Conservation (phyloP, 1,140 invertebrate genomes). For the Dendrolimus kikuchii region DNA sequence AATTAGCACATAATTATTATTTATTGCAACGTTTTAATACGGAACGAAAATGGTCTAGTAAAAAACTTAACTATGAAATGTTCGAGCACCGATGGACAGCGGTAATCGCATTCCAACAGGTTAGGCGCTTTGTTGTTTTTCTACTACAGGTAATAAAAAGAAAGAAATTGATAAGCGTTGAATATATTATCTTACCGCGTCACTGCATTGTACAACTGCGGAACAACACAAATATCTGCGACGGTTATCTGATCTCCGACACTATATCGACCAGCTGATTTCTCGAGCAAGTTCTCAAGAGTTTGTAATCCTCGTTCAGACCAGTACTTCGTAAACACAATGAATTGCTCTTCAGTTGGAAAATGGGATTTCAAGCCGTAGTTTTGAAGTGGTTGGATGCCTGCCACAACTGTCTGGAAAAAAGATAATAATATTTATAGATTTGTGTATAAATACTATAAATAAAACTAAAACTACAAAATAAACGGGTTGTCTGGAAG, state of each 20-base stretch:
- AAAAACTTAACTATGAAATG: too few species aligned
- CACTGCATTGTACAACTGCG: slow-evolving; percentile 91
- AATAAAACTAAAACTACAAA: too few species aligned
- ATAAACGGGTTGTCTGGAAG: too few species aligned
- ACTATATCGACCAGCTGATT: slow-evolving; percentile 90
- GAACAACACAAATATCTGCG: slow-evolving; percentile 94
- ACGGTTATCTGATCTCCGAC: slow-evolving; percentile 93
- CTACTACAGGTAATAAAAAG: too few species aligned
- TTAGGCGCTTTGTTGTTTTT: too few species aligned
- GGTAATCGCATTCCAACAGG: too few species aligned
- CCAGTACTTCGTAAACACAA: slow-evolving; percentile 87
- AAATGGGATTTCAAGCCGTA: slow-evolving; percentile 83
- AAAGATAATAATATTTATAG: slow-evolving; percentile 49
- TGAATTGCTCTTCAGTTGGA: slow-evolving; percentile 81
- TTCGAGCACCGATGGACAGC: too few species aligned
- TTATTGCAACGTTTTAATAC: too few species aligned
- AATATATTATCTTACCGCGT: slow-evolving; percentile 47
- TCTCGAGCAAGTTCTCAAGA: slow-evolving; percentile 88
- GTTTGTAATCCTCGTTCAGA: slow-evolving; percentile 89
- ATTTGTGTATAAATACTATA: too few species aligned
- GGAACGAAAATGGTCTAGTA: too few species aligned
- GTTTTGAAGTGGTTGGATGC: slow-evolving; percentile 97
- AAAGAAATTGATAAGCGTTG: too few species aligned
- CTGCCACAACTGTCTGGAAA: slow-evolving; percentile 88
- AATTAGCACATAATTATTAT: too few species aligned